Conservation (phyloP, 1,140 invertebrate genomes). For the Ips typographus region DNA sequence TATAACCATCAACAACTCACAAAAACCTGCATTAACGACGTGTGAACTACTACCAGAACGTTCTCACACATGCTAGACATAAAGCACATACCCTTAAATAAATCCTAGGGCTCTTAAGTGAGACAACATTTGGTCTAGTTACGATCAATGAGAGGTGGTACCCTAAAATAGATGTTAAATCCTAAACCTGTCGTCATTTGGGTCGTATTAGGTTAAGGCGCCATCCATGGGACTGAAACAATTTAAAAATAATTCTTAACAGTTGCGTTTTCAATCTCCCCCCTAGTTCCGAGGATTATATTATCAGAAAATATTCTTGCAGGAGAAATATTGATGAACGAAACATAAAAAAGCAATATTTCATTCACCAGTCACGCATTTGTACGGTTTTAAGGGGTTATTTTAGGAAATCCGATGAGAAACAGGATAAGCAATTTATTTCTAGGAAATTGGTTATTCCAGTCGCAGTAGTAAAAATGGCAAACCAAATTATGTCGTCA, state of each 20-base stretch:
- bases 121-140: too few species aligned
- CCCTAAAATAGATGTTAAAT: neutral
- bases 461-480: neutral
- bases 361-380: neutral
- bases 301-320: too few species aligned
- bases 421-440: constrained; percentile 3
- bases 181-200: neutral
- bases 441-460: neutral
- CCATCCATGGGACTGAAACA: neutral
- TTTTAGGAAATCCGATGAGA: neutral
- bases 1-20: constrained; percentile 3
- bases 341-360: neutral
- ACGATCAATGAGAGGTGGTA: neutral
- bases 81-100: constrained; percentile 13
- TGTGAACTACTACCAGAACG: constrained; percentile 10
- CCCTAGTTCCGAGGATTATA: too few species aligned
- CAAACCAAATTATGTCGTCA: constrained; percentile 1
- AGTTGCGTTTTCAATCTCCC: too few species aligned
- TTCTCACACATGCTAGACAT: constrained; percentile 18
- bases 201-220: neutral
- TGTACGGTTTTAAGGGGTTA: neutral
- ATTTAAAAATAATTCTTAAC: too few species aligned
- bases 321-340: too few species aligned
- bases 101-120: constrained; percentile 6
- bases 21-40: constrained; percentile 10